phyloP scores from a whole-genome alignment of 2,113 vertebrate genomes.

The Rostratula benghalensis region DNA sequence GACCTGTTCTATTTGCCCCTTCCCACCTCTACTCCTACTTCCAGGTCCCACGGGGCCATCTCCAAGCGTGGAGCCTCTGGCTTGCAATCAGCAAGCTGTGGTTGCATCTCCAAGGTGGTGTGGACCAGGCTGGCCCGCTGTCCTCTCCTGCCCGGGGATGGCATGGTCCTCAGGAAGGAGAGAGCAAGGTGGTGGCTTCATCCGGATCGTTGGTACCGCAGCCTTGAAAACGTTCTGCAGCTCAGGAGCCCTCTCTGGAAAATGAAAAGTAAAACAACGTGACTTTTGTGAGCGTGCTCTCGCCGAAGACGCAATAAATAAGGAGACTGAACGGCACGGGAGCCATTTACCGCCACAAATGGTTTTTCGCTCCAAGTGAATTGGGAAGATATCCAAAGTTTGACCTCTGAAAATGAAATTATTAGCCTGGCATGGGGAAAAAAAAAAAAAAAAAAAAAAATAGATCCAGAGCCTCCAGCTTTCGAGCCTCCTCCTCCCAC shows the following conservation, averaged over 20 bases:
- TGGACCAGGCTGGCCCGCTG: not conserved
- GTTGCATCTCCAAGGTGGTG: not conserved
- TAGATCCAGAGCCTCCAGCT: not conserved
- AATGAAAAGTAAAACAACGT: not conserved
- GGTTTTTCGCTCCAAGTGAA: not conserved
- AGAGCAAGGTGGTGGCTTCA: not conserved
- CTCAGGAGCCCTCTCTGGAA: not conserved
- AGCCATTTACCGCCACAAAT: not conserved
- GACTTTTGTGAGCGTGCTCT: not conserved
- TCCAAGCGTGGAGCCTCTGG: not conserved
- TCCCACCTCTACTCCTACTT: not conserved
- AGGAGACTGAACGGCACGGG: not conserved
- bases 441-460: conserved; percentile 41
- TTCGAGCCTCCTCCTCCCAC: not conserved
- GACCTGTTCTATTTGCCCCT: not conserved
- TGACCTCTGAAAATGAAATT: conserved; percentile 27
- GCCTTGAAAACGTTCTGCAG: not conserved
- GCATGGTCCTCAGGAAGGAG: not conserved
- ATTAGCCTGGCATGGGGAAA: not conserved
- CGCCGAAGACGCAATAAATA: not conserved
- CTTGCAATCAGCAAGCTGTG: not conserved
- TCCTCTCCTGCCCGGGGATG: not conserved
- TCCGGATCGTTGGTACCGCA: not conserved
- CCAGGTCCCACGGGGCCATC: not conserved
- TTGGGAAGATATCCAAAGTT: not conserved